Conservation (phyloP, 2,113 vertebrate genomes). For the Romanogobio albipinnatus region DNA sequence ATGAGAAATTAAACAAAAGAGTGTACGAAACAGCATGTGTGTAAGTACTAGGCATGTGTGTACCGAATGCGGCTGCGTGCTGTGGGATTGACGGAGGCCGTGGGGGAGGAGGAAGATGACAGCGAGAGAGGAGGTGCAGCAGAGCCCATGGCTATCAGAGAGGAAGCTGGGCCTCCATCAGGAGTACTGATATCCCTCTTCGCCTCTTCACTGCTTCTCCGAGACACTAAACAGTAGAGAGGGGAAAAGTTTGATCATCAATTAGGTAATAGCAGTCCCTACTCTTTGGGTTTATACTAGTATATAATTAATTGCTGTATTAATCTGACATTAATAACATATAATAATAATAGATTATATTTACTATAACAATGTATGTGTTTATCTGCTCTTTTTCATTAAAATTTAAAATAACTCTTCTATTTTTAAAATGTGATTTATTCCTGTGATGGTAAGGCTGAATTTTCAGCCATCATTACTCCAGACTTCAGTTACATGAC, state of each 20-base stretch:
- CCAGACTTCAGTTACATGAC: not conserved
- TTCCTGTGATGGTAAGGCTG: not conserved
- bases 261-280: not conserved
- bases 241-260: not conserved
- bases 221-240: slow-evolving; percentile 73
- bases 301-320: not conserved
- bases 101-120: slow-evolving; percentile 80
- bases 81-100: slow-evolving; percentile 91
- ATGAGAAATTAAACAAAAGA: not conserved
- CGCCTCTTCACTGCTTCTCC: slow-evolving; percentile 85
- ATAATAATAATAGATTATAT: not conserved
- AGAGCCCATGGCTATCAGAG: slow-evolving; percentile 87
- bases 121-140: slow-evolving; percentile 86
- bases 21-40: not conserved
- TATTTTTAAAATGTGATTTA: not conserved
- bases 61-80: slow-evolving; percentile 91
- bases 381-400: no score
- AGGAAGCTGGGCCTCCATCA: slow-evolving; percentile 83
- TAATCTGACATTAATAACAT: not conserved
- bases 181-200: slow-evolving; percentile 82
- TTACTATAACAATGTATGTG: not conserved
- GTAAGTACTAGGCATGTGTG: not conserved
- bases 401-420: not conserved
- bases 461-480: not conserved
- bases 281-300: not conserved